Conservation (phyloP, 2,888 invertebrate genomes). For the Diaperis boleti region DNA sequence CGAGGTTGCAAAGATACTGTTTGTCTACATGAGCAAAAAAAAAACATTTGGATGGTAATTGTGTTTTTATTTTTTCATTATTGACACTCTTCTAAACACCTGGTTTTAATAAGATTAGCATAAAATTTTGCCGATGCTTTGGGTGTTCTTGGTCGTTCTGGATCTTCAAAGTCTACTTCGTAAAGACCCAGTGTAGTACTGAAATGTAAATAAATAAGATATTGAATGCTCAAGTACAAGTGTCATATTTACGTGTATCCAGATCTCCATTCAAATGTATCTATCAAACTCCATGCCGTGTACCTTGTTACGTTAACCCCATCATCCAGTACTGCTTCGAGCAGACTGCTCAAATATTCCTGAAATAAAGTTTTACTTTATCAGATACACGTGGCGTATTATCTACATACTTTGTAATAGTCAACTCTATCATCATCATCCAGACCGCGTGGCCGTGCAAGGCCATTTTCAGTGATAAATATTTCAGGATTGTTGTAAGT, state of each 20-base stretch:
- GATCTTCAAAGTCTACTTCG: constrained; percentile 31
- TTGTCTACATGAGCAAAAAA: too few species aligned
- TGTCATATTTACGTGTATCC: constrained; percentile 65
- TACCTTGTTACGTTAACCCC: constrained; percentile 64
- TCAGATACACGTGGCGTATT: background rate
- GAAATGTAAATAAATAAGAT: constrained; percentile 9
- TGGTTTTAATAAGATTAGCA: constrained; percentile 29
- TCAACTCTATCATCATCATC: constrained; percentile 46
- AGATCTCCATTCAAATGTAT: constrained; percentile 67
- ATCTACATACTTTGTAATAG: constrained; percentile 29
- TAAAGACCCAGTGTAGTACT: constrained; percentile 36
- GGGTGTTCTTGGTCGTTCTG: constrained; percentile 31
- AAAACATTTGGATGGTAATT: too few species aligned
- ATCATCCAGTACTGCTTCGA: constrained; percentile 61
- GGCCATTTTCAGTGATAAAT: constrained; percentile 50
- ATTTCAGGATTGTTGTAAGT: constrained; percentile 48
- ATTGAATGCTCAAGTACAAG: too few species aligned
- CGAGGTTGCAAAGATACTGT: too few species aligned
- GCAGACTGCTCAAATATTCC: constrained; percentile 67
- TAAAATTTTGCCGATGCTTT: constrained; percentile 33
- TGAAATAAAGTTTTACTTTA: constrained; percentile 32
- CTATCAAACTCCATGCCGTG: constrained; percentile 57
- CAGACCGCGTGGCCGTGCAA: constrained; percentile 41
- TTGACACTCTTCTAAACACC: constrained; percentile 31
- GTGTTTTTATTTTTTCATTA: background rate